phyloP scores from a whole-genome alignment of 2,888 invertebrate genomes.

The Lamellibrachia columna region DNA sequence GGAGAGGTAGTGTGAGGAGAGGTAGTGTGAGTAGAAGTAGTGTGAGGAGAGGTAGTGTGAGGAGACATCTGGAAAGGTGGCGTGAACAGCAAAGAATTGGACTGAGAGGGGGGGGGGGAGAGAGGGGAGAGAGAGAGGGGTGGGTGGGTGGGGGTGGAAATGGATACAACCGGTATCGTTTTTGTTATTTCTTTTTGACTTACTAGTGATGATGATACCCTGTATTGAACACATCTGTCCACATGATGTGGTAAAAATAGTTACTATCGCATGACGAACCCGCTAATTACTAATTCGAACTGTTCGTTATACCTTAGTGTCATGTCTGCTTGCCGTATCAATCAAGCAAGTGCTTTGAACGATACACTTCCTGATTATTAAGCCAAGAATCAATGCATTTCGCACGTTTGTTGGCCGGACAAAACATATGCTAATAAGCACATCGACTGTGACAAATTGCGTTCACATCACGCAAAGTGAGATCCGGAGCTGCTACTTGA shows the following conservation, averaged over 20 bases:
- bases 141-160: neutral
- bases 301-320: neutral
- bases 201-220: neutral
- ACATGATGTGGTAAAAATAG: neutral
- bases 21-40: too few species aligned
- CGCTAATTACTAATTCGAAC: neutral
- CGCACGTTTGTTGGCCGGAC: conserved; percentile 12
- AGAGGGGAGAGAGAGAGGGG: too few species aligned
- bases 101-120: too few species aligned
- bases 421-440: neutral
- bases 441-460: neutral
- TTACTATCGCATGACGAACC: neutral
- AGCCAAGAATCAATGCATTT: neutral
- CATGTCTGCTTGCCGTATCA: neutral
- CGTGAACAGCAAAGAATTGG: too few species aligned
- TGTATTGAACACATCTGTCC: neutral
- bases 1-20: too few species aligned
- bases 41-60: too few species aligned
- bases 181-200: neutral
- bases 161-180: too few species aligned
- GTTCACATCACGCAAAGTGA: neutral
- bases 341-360: neutral
- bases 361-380: neutral
- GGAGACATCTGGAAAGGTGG: too few species aligned
- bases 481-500: neutral